Evolutionary conservation across 2,888 invertebrate genomes (phyloP).

Genomic region (Dioctria linearis): DNA sequence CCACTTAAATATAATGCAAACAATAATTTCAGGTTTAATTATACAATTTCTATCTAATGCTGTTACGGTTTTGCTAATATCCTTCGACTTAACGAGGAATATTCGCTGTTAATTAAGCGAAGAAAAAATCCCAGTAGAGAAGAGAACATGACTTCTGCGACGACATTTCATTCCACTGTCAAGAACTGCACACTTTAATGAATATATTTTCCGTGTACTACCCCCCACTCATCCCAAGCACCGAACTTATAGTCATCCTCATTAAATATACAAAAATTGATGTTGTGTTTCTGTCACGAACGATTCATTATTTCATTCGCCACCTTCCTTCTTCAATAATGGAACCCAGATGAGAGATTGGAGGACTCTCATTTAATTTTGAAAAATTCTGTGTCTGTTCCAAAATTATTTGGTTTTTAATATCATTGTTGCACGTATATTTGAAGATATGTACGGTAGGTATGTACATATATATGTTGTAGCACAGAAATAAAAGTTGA

Average conservation of each 20-base stretch:
- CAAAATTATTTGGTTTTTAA: too few species aligned
- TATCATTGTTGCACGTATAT: too few species aligned
- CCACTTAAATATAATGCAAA: slow-evolving; percentile 8
- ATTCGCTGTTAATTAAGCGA: slow-evolving; percentile 31
- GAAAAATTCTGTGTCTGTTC: too few species aligned
- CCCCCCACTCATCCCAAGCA: neutral
- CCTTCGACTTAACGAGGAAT: neutral
- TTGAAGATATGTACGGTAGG: too few species aligned
- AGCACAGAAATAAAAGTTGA: too few species aligned
- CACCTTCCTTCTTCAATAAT: neutral
- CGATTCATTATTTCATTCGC: slow-evolving; percentile 14
- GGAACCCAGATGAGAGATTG: too few species aligned
- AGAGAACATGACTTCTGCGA: slow-evolving; percentile 1
- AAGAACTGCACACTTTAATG: slow-evolving; percentile 26
- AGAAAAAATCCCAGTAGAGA: slow-evolving; percentile 4
- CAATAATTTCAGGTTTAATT: slow-evolving; percentile 33
- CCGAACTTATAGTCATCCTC: slow-evolving; percentile 21
- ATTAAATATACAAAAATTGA: slow-evolving; percentile 36
- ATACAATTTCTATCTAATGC: slow-evolving; percentile 27
- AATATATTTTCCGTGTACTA: slow-evolving; percentile 5
- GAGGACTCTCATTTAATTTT: too few species aligned
- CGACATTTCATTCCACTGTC: slow-evolving; percentile 3
- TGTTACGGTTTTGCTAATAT: slow-evolving; percentile 20
- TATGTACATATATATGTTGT: too few species aligned
- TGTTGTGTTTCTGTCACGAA: slow-evolving; percentile 34